Base-by-base conservation (phyloP, 2,113 vertebrate genomes). In the Saccopteryx bilineata region DNA sequence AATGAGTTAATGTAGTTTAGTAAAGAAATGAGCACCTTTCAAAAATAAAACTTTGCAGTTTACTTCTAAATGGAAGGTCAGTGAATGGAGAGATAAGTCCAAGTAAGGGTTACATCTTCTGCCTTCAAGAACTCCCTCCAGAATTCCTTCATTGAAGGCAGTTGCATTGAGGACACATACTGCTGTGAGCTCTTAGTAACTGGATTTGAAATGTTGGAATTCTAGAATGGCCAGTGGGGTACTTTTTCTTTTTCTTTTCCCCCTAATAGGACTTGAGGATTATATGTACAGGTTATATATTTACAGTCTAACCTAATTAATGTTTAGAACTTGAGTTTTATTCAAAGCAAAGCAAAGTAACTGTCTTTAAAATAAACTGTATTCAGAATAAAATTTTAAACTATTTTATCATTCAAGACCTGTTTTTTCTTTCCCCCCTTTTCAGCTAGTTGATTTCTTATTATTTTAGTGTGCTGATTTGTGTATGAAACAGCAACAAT, bases 251-350 rank as follows among this genome's bases (percentile, higher is more conserved):
- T 12, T 56, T 81, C 56, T 94, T 94, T 33, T 8, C 33, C 14
- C 15, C 31, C 19, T 75, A 28, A 65, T 28, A 85, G 48, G 33
- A 75, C 91, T 92, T 92, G 90, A 69, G 54, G 46, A 63, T 65
- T 91, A 19, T 63, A 33, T 86, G 2, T 94, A 83, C 85, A 78
- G 48, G 10, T 85, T 80, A 24, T 80, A 14, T 82, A 68, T 14
- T 33, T 31, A 33, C 7, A 82, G 71, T 69, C 60, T 50, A 95
- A 8, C 31, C n/a, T 17, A 92, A 24, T 72, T 4, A 19, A 74
- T 83, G 26, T 85, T 96, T 93, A 63, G 78, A 92, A 65, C 72
- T 84, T 85, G 60, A 86, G n/a, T 31, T 93, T 92, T 96, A 90
- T 87, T 91, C 63, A 92, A 87, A 79, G 23, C 4, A 82, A 82